Conservation (phyloP, 2,113 vertebrate species). For the Gymnocephalus cernua region DNA sequence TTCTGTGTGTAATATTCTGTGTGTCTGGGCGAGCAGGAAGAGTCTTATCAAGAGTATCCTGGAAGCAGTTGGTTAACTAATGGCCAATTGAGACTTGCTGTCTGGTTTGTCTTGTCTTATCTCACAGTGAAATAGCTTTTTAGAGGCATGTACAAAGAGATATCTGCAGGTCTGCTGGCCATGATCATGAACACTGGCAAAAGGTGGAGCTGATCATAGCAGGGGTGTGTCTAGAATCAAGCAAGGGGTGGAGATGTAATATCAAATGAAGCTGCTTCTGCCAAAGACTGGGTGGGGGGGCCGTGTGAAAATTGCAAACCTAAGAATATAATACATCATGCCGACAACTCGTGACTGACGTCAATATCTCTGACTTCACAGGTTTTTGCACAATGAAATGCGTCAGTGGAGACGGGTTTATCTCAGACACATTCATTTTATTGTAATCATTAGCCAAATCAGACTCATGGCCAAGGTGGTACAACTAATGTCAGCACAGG, state of each 20-base stretch:
- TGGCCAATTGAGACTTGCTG: conserved; percentile 61
- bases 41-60: conserved; percentile 72
- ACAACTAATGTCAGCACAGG: neutral
- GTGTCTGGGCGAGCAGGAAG: conserved; percentile 52
- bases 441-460: neutral
- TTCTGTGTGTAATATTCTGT: conserved; percentile 21
- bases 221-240: conserved; percentile 8
- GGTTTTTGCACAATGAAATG: neutral
- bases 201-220: conserved; percentile 7
- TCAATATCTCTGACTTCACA: neutral
- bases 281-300: neutral
- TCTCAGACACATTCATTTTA: neutral
- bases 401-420: neutral
- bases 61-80: conserved; percentile 65
- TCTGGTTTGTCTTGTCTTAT: conserved; percentile 67
- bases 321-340: neutral
- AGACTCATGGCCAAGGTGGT: neutral
- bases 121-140: conserved; percentile 53
- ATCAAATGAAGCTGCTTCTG: conserved; percentile 6
- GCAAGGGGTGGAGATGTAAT: neutral
- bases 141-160: conserved; percentile 29
- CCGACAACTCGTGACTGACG: neutral
- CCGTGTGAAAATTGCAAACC: neutral
- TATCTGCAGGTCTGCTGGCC: conserved; percentile 17
- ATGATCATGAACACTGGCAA: neutral